Percentiles rank a stretch among this genome's conserved stretches.
Evolutionary conservation across 2,888 invertebrate species (phyloP).

Genomic region (Ectobius pallidus): DNA sequence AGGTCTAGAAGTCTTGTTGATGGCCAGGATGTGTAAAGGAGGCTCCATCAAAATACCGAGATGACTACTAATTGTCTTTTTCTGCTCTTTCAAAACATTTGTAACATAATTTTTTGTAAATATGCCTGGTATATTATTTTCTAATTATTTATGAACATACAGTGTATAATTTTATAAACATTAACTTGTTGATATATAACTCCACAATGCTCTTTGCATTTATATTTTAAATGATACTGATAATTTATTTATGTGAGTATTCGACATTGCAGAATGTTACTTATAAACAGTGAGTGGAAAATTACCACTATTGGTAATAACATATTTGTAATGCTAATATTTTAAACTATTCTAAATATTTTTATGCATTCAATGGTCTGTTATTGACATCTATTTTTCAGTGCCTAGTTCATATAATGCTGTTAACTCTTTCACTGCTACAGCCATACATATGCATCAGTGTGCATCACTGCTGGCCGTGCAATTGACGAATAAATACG

Average conservation of each 20-base stretch:
- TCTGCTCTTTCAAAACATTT: not conserved
- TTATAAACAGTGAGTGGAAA: slow-evolving; percentile 14
- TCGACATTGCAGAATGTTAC: not conserved
- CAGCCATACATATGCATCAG: too few species aligned
- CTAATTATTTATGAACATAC: slow-evolving; percentile 4
- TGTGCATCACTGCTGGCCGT: too few species aligned
- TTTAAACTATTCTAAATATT: slow-evolving; percentile 18
- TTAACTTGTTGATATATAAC: not conserved
- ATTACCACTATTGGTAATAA: not conserved
- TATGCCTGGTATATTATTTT: not conserved
- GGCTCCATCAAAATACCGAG: not conserved
- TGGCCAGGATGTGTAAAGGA: slow-evolving; percentile 4
- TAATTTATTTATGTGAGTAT: not conserved
- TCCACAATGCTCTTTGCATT: not conserved
- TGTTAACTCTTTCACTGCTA: too few species aligned
- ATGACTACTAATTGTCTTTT: not conserved
- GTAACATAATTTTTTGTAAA: not conserved
- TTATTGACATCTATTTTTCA: slow-evolving; percentile 5
- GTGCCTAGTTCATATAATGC: slow-evolving; percentile 4
- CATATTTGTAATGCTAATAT: not conserved
- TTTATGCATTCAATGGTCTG: slow-evolving; percentile 23
- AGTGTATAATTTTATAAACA: not conserved
- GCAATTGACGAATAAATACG: slow-evolving; percentile 3
- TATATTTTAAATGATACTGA: not conserved
- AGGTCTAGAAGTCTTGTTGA: slow-evolving; percentile 10